Evolutionary conservation across 2,113 vertebrate genomes (phyloP).

Genomic region (Sinocyclocheilus anophthalmus): DNA sequence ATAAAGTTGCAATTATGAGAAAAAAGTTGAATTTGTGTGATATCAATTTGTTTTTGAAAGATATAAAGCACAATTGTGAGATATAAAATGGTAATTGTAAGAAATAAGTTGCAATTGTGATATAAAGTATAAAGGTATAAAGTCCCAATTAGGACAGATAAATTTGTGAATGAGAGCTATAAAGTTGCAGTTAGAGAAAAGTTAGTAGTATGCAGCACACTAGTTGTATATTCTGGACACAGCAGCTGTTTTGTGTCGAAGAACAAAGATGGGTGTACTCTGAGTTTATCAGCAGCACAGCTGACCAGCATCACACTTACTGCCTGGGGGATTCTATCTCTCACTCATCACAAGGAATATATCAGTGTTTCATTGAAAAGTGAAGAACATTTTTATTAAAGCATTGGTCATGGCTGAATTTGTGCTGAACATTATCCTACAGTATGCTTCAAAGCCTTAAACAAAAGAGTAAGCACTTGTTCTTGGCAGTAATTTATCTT

Average conservation of each 20-base stretch:
- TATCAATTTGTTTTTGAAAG: too few species aligned
- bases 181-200: background rate
- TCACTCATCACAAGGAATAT: background rate
- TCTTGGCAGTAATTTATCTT: conserved; percentile 40
- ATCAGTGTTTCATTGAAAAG: conserved; percentile 10
- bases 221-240: background rate
- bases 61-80: too few species aligned
- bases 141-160: too few species aligned
- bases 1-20: background rate
- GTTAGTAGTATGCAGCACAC: background rate
- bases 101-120: background rate
- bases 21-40: background rate
- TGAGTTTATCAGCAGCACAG: conserved; percentile 56
- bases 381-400: background rate
- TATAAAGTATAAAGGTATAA: too few species aligned
- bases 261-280: conserved; percentile 22
- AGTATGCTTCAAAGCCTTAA: background rate
- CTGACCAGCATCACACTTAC: conserved; percentile 67
- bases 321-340: conserved; percentile 36
- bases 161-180: too few species aligned
- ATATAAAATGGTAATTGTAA: too few species aligned
- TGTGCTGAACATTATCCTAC: background rate
- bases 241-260: background rate
- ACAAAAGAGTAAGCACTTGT: background rate
- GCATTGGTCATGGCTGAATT: background rate